Base-by-base conservation (phyloP, 2,113 vertebrate species). In the Psittacus erithacus region DNA sequence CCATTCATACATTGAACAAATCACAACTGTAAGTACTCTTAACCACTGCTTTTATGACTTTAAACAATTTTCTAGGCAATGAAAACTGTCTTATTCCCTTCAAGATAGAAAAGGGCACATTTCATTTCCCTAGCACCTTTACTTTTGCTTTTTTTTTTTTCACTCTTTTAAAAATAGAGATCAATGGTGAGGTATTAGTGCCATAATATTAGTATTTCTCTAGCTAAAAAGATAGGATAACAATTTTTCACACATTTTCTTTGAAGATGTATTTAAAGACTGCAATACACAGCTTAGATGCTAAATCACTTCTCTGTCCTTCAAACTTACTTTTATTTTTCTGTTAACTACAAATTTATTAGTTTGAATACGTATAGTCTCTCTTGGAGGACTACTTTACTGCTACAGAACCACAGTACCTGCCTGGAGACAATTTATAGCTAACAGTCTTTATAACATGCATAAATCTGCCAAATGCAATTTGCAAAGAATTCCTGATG, bases 311-410 rank as follows among this genome's bases (percentile, higher is more conserved):
- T 65, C 59, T 76, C 47, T 35, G 6, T 24, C 29, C 38, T 79
- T 29, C 8, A 13, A 65, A 27, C 31, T 43, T 92, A 44, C 43
- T 83, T 88, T 82, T 43, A n/a, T 59, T 73, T 69, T 82, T 46
- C 63, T 74, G 9, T 50, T 76, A 91, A 62, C 35, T 69, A 64
- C 23, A 78, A 81, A 88, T 38, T 28, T 50, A 7, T 43, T 52
- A 41, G 70, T 55, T 99, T 94, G 99, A 99, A 97, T 99, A 99
- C 97, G 98, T 99, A 79, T 99, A 99, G 98, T 99, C 99, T 93
- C 99, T 99, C 98, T 96, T 99, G 96, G 99, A 99, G 98, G 99
- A 99, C 98, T 99, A 99, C 89, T 99, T 99, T 97, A 99, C 99
- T 94, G 98, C 99, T 97, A 99, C 99, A 90, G 99, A 99, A 98